Base-by-base conservation (phyloP, 2,888 invertebrate species). In the Stenurella melanura region DNA sequence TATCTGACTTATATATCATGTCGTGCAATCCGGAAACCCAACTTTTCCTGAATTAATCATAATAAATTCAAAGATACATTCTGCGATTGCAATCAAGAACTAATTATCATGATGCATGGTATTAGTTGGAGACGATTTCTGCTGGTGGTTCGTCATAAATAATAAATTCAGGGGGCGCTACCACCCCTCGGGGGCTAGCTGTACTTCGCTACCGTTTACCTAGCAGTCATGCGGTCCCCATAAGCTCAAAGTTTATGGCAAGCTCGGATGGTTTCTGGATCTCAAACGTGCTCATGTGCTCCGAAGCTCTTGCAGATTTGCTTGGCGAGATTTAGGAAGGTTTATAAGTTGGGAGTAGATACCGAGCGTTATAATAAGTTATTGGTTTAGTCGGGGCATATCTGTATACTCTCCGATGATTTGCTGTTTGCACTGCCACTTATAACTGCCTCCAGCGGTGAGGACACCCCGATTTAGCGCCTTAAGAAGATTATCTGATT, bases 201-300 rank as follows among this genome's bases (percentile, higher is more conserved):
- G 64, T 58, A 63, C 61, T 63, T 54, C 15, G 66, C 63, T 69
- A 30, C 61, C 80, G 76, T 78, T 88, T 87, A 89, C 88, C 88
- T 88, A 87, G 85, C 87, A 89, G 88, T 88, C 88, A 87, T 88
- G 89, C 88, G 89, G 88, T 88, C 87, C 89, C 86, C 87, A 87
- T 88, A 88, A 89, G 88, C 88, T 87, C 84, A 83, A 87, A 88
- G 88, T 89, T 89, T 89, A 89, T 88, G 88, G 87, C 88, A 86
- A 83, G 86, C 86, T 88, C 83, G 85, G 87, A 87, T 87, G 88
- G 87, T 86, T 88, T 87, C 87, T 85, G 87, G 87, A 84, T 83
- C 83, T 84, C 83, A 82, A 82, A 88, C 87, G 87, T 88, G 87
- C 87, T 87, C 88, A 86, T 87, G 87, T 87, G 87, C 87, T 38